Percentiles rank a stretch among this genome's conserved stretches.
These are phyloP conservation scores for Ornithoptera alexandrae DNA, from an alignment of 2,888 invertebrate genomes.

Conservation along the genomic window DNA sequence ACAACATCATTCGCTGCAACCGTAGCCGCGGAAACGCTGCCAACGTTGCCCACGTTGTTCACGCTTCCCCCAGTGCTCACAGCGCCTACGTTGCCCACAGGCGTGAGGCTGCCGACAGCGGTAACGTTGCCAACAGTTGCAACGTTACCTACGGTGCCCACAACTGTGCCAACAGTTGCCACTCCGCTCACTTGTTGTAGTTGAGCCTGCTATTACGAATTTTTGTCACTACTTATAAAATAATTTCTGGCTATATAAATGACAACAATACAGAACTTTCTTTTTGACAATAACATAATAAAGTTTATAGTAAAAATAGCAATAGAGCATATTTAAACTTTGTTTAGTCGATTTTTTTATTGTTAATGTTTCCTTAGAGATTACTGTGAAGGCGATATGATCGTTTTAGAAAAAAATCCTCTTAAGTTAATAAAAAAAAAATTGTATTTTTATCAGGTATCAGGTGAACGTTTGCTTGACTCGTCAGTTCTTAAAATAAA, in stretches of 20 bases:
- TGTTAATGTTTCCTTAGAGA: no score
- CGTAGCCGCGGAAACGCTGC: constrained; percentile 33
- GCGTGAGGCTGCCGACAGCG: constrained; percentile 40
- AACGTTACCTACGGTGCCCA: constrained; percentile 36
- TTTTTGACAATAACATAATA: no score
- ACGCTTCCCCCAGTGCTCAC: constrained; percentile 45
- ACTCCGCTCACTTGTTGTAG: constrained; percentile 78
- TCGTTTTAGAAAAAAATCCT: no score
- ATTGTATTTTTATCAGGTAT: no score
- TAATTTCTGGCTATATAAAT: not conserved
- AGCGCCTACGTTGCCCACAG: constrained; percentile 38
- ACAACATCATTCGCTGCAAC: constrained; percentile 53
- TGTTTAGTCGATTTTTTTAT: no score
- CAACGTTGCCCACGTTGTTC: constrained; percentile 43
- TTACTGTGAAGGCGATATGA: no score
- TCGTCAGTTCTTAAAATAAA: no score
- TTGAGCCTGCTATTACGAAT: constrained; percentile 82
- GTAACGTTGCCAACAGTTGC: constrained; percentile 47
- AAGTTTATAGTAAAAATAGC: no score
- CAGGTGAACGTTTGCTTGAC: no score
- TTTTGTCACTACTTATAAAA: constrained; percentile 8
- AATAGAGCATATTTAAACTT: no score
- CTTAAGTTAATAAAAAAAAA: no score
- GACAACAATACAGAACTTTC: no score
- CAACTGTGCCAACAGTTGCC: constrained; percentile 48